Conservation (phyloP, 2,888 invertebrate genomes). For the Chesias legatella region DNA sequence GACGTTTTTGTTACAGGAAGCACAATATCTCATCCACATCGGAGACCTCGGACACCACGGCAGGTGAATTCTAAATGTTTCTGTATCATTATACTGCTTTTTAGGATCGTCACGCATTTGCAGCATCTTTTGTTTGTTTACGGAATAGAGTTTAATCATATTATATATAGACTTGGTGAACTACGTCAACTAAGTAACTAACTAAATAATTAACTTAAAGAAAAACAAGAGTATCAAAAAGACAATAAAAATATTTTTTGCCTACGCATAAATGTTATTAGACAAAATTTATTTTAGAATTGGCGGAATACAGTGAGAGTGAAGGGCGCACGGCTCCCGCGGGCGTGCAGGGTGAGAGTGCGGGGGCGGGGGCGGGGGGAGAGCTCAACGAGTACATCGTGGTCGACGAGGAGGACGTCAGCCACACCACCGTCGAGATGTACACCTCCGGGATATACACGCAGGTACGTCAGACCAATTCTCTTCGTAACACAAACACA, state of each 20-base stretch:
- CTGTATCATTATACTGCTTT: neutral
- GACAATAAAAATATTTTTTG: no score
- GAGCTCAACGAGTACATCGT: conserved; percentile 61
- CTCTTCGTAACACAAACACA: no score
- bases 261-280: no score
- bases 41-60: conserved; percentile 52
- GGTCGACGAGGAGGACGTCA: conserved; percentile 63
- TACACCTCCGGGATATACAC: conserved; percentile 65
- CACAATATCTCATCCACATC: conserved; percentile 54
- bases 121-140: no score
- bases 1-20: conserved; percentile 41
- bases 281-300: conserved; percentile 26
- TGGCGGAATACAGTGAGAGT: conserved; percentile 24
- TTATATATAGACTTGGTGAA: no score
- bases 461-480: conserved; percentile 57
- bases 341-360: conserved; percentile 7
- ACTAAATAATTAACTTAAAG: no score
- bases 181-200: no score
- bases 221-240: no score
- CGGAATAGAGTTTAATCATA: no score
- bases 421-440: conserved; percentile 60
- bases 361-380: conserved; percentile 6
- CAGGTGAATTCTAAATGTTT: conserved; percentile 37
- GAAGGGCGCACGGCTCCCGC: conserved; percentile 5
- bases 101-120: no score